phyloP scores from a whole-genome alignment of 2,797 vertebrate species.

The Tauraco hartlaubi region DNA sequence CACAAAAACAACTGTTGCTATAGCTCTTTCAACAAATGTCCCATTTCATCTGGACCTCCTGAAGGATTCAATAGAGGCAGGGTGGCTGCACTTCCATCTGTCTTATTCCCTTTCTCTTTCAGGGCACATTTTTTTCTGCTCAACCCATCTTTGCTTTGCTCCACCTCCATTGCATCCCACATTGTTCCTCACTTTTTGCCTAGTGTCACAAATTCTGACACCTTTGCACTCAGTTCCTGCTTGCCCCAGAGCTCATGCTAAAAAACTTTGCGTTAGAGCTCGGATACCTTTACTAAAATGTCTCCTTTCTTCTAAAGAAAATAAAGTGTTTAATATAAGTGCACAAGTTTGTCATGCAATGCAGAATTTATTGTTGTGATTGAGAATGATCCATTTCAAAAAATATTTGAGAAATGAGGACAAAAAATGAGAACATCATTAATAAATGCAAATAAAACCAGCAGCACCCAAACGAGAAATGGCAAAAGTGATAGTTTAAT shows the following conservation, averaged over 20 bases:
- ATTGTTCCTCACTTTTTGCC: not conserved
- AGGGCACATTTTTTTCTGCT: not conserved
- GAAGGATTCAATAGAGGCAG: not conserved
- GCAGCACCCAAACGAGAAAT: not conserved
- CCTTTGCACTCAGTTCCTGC: not conserved
- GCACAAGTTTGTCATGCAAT: not conserved
- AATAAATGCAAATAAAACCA: not conserved
- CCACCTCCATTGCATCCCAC: not conserved
- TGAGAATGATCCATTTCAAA: not conserved
- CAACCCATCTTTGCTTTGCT: not conserved
- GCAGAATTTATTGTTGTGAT: not conserved
- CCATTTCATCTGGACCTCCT: not conserved
- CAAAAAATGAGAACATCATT: not conserved
- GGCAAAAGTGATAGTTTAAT: not conserved
- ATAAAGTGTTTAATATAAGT: not conserved
- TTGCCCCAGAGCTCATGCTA: not conserved
- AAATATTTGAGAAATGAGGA: not conserved
- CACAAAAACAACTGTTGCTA: not conserved
- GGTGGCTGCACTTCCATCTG: not conserved
- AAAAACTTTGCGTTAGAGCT: not conserved
- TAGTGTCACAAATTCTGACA: not conserved
- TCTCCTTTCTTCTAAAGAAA: not conserved
- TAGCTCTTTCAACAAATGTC: not conserved
- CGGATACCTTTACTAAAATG: not conserved
- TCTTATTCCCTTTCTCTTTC: not conserved